Base-by-base conservation (phyloP, 2,113 vertebrate genomes). In the Tupaia chinensis region DNA sequence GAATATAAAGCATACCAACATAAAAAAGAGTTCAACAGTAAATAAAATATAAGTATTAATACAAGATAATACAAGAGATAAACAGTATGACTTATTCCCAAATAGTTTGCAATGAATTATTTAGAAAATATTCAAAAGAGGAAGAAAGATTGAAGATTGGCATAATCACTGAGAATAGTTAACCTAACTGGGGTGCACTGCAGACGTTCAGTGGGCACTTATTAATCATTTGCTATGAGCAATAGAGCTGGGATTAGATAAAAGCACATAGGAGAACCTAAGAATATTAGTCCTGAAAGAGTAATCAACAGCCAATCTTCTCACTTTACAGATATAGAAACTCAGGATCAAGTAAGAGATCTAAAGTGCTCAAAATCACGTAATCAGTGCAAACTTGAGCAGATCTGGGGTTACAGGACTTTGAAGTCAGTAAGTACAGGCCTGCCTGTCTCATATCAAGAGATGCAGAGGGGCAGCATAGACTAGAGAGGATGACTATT, bases 381-480 rank as follows among this genome's bases (percentile, higher is more conserved):
- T 65, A 89, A 65, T 88, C 70, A 53, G 7, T 34, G 65, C 54
- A 89, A 54, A 63, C 44, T 5, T n/a, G 65, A 14, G 27, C 29
- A 69, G 32, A 53, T 29, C 9, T n/a, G 6, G 54, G 20, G 9
- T 29, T 65, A 12, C 14, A 44, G 20, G 44, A 19, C n/a, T 23
- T 78, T 23, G 34, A 72, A 61, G 25, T 60, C 17, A 56, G 15
- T 29, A 44, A 73, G n/a, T 23, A 66, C 5, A 29, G 27, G 19
- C 19, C 25, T 85, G 58, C 68, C 73, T 9, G 23, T 22, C 44
- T 87, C 69, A 76, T 20, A 58, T 25, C 54, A 10, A 65, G 58
- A 7, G 25, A 61, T 2, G 0, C 1, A 44, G 16, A 2, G 44
- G 3, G 3, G 7, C 32, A 5, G 22, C 16, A 44, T 5, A 19